phyloP scores from a whole-genome alignment of 2,888 invertebrate genomes.

The Heliconius erato region DNA sequence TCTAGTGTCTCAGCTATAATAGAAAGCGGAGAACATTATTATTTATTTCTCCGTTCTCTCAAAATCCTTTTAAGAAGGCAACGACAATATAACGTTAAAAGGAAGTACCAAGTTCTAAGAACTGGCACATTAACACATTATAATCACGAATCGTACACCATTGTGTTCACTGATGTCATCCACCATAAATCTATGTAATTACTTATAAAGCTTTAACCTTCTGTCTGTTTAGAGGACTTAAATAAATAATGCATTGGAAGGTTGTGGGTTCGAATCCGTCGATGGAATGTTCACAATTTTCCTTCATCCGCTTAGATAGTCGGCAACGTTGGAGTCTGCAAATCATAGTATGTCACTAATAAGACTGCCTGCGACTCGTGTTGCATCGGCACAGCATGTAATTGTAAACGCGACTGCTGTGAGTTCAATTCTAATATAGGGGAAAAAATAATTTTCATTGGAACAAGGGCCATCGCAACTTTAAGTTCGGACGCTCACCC shows the following conservation, averaged over 20 bases:
- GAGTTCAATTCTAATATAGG: not conserved
- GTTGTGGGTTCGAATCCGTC: not conserved
- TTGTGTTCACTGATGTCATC: conserved; percentile 27
- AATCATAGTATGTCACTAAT: no score
- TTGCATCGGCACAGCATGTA: not conserved
- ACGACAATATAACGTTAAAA: not conserved
- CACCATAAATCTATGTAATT: conserved; percentile 29
- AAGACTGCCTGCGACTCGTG: not conserved
- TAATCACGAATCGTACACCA: conserved; percentile 18
- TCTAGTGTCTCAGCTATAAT: not conserved
- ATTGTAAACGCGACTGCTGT: not conserved
- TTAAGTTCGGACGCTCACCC: no score
- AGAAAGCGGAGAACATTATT: not conserved
- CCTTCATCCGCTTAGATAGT: not conserved
- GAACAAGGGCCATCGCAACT: no score
- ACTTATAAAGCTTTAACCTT: not conserved
- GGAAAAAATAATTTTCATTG: no score
- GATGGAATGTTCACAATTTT: not conserved
- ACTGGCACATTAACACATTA: conserved; percentile 18
- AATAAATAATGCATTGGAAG: not conserved
- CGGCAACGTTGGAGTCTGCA: not conserved
- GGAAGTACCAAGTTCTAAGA: conserved; percentile 4
- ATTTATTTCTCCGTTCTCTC: not conserved
- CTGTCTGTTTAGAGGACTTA: not conserved
- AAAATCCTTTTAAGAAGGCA: not conserved